Percentiles rank a stretch among this genome's conserved stretches.
phyloP scores from a whole-genome alignment of 2,797 vertebrate species.

The Ispidina lecontei region DNA sequence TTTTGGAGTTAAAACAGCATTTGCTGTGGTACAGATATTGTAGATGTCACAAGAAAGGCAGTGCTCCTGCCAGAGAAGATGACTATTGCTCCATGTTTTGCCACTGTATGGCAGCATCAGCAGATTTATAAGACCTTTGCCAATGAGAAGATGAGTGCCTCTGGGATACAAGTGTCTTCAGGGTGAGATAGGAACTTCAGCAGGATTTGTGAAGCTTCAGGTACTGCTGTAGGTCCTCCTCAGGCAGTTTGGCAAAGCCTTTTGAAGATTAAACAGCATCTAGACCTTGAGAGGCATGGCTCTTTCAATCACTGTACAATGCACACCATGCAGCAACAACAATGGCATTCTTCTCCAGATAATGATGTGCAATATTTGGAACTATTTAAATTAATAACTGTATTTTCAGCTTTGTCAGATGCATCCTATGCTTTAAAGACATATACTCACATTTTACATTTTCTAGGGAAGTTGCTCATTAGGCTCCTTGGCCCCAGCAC shows the following conservation, averaged over 20 bases:
- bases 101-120: fast-evolving
- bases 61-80: neutral
- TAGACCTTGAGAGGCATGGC: neutral
- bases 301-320: neutral
- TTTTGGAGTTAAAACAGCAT: neutral
- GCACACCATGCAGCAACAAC: neutral
- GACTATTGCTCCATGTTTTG: fast-evolving
- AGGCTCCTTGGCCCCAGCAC: neutral
- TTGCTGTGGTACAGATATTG: neutral
- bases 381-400: neutral
- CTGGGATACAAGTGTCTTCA: neutral
- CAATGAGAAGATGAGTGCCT: neutral
- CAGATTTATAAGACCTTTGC: neutral
- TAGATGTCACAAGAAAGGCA: neutral
- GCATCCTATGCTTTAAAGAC: neutral
- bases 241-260: neutral
- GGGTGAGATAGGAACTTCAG: neutral
- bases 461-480: neutral
- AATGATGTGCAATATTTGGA: neutral
- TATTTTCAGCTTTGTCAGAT: neutral
- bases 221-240: neutral
- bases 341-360: neutral
- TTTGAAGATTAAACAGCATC: neutral
- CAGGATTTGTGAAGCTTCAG: neutral
- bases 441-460: neutral